Base-by-base conservation (phyloP, 2,888 invertebrate species). In the Scaptomyza caliginosa region DNA sequence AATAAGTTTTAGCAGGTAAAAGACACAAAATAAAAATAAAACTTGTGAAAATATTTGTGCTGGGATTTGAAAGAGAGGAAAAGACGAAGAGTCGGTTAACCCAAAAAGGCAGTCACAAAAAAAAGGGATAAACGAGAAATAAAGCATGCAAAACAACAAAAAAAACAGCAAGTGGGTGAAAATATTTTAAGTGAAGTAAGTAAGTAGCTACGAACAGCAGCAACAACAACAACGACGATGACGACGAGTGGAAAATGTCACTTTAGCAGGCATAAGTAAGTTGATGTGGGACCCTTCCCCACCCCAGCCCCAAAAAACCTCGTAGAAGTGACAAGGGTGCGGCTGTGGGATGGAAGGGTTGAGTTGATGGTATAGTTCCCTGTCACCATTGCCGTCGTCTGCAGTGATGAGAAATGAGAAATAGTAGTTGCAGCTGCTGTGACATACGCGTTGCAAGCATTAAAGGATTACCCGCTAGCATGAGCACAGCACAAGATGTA, bases 391-490 rank as follows among this genome's bases (percentile, higher is more conserved):
- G 56, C 50, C 65, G 55, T 69, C 49, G 78, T 75, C 43, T 51
- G 45, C 74, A 49, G 50, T 59, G 58, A 66, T 54, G 66, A 65
- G 76, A 73, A 80, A 77, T 77, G 77, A 80, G 80, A 77, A 77
- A 77, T 77, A 80, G 77, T 77, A 80, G 77, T 77, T 77, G 77
- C 77, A 77, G 77, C 77, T 77, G 77, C 80, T 77, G 77, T 80
- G 80, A 77, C 77, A 77, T 68, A 77, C 80, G 79, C 77, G 80
- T 73, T 77, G 77, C 77, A 80, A 64, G 77, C 80, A 77, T 77
- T 77, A 77, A 77, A 77, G 77, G 77, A 77, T 77, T 77, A 77
- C 77, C 77, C 75, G 64, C 64, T 45, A 49, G 52, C 64, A 46
- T 36, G 64, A 40, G 65, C 65, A 30, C 11, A 48, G 5, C 13